Conservation (phyloP, 2,888 invertebrate genomes). For the Callyntrura guangdongensis region DNA sequence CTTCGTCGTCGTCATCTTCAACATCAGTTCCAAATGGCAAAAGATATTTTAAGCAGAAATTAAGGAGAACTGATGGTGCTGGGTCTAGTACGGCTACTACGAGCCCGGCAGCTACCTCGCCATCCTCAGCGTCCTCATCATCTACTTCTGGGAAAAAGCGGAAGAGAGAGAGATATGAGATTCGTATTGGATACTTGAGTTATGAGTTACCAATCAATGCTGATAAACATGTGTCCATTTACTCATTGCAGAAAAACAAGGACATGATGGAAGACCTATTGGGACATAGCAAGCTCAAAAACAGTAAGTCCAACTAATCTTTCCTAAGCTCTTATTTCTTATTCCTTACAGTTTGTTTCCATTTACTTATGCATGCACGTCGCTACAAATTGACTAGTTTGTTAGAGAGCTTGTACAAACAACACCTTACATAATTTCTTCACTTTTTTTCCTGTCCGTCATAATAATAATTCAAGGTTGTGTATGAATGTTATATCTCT, state of each 20-base stretch:
- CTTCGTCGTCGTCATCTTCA: conserved; percentile 52
- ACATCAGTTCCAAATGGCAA: conserved; percentile 42
- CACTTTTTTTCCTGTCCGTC: not conserved
- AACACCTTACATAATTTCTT: conserved; percentile 12
- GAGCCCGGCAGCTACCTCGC: conserved; percentile 42
- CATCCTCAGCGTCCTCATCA: conserved; percentile 49
- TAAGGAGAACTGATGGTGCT: conserved; percentile 47
- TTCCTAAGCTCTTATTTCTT: conserved; percentile 10
- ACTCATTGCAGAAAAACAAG: conserved; percentile 91
- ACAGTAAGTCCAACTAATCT: conserved; percentile 87
- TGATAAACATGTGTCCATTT: conserved; percentile 84
- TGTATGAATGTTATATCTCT: not conserved
- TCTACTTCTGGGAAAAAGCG: conserved; percentile 76
- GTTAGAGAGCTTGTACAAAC: not conserved
- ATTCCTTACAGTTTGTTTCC: conserved; percentile 6
- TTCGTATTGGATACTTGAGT: conserved; percentile 84
- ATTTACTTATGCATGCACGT: not conserved
- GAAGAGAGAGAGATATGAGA: conserved; percentile 84
- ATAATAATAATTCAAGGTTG: conserved; percentile 43
- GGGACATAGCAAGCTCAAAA: conserved; percentile 89
- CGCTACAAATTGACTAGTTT: not conserved
- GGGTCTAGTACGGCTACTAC: conserved; percentile 32
- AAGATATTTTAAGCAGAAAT: conserved; percentile 56
- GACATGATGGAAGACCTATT: conserved; percentile 92
- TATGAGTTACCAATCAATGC: conserved; percentile 82